Evolutionary conservation across 2,797 vertebrate genomes (phyloP), one percentile per base, ranked within the genome.

Genomic region (Ctenopoma multispine): DNA sequence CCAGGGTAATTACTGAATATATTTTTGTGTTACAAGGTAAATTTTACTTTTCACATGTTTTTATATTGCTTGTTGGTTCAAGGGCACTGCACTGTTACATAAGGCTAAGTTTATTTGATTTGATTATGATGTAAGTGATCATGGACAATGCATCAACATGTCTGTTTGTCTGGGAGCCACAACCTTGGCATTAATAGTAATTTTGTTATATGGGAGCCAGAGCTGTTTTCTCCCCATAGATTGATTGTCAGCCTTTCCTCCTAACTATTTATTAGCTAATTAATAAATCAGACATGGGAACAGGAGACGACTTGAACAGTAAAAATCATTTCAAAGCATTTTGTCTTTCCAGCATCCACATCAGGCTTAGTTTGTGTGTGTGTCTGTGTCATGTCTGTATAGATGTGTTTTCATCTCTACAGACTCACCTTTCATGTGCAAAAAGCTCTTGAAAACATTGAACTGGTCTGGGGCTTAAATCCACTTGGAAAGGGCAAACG

Each of bases 401-500:
- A 54, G 62, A 10, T 51, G 46, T 34, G 40, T 75, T 81, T 86
- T 80, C 29, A 57, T 76, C 66, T 61, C 57, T 2, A 11, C 10
- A 31, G 38, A 47, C 38, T 59, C 29, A n/a, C 47, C 41, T 89
- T 87, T 84, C 51, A 72, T 66, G 56, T 70, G 53, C 8, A 60
- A 63, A 67, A 53, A 47, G 46, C 11, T 40, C 55, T 68, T 82
- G 60, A 78, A n/a, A 81, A 75, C 49, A 44, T 24, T 54, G 18
- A 72, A 67, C 69, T 44, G 53, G 50, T 82, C 44, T 61, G 54
- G 18, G 68, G 72, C 47, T 82, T 72, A 55, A 61, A 62, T 74
- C 67, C 66, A 23, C 24, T 15, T 18, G 0, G 20, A 87, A 87
- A 88, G 80, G 87, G 61, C 72, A 87, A 59, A 69, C 17, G 1